Conservation (phyloP, 37 sponge, comb jelly and placozoan genomes). For the Spongilla lacustris region DNA sequence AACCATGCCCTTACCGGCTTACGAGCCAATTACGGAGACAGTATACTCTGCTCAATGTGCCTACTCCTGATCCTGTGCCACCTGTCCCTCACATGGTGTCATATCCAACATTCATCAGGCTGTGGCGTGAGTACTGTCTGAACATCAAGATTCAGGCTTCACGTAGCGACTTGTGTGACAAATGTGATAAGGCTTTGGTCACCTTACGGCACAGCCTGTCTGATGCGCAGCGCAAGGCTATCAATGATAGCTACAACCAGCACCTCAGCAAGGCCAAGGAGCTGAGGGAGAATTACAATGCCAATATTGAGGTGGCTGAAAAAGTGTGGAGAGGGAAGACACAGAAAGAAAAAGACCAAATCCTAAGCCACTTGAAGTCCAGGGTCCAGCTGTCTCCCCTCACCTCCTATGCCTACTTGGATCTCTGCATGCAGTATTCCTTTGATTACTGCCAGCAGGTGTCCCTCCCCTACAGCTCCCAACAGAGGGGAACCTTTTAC, state of each 20-base stretch:
- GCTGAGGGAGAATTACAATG: not conserved
- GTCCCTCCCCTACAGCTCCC: slow-evolving; percentile 6
- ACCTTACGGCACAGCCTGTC: not conserved
- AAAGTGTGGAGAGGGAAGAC: not conserved
- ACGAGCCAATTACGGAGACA: not conserved
- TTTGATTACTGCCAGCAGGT: slow-evolving; percentile 4
- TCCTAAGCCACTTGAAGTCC: not conserved
- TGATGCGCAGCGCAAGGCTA: not conserved
- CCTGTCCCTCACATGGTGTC: not conserved
- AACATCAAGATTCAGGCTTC: too few relatives aligned
- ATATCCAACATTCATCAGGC: not conserved
- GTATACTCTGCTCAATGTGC: slow-evolving; percentile 1
- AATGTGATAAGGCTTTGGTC: not conserved
- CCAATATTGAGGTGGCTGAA: not conserved
- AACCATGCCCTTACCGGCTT: not conserved
- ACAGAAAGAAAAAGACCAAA: not conserved
- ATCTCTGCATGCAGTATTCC: not conserved
- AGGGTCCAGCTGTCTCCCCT: not conserved
- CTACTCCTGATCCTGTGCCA: not conserved
- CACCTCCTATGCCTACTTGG: not conserved
- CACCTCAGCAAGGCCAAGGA: slow-evolving; percentile 1
- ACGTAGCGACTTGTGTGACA: not conserved
- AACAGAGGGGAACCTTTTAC: slow-evolving; percentile 6
- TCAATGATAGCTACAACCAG: not conserved
- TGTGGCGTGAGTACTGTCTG: too few relatives aligned